phyloP scores from a whole-genome alignment of 2,113 vertebrate genomes.

The Colaptes auratus region DNA sequence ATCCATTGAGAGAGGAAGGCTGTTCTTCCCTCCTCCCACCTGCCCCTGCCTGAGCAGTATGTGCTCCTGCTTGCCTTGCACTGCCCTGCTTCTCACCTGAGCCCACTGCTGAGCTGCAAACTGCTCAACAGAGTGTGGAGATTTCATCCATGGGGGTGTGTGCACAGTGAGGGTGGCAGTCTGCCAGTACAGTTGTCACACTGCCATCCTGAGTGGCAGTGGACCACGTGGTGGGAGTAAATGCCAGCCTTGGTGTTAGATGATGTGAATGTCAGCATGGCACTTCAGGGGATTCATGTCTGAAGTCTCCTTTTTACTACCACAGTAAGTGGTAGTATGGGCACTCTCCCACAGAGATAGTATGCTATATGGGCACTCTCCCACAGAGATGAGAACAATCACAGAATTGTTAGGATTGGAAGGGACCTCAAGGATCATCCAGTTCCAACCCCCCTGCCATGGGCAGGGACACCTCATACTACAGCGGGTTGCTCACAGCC shows the following conservation, averaged over 20 bases:
- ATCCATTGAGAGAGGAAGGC: neutral
- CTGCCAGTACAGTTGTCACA: neutral
- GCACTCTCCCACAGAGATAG: neutral
- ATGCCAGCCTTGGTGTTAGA: neutral
- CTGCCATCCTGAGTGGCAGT: neutral
- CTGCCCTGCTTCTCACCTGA: neutral
- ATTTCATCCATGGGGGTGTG: neutral
- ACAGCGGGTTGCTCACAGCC: no score
- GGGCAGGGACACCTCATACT: no score
- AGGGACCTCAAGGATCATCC: no score
- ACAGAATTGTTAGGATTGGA: no score
- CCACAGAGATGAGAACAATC: neutral
- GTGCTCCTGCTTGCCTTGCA: neutral
- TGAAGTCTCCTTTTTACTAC: neutral
- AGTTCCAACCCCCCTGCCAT: no score
- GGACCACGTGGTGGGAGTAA: accelerated
- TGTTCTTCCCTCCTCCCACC: neutral
- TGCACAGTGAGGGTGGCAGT: neutral
- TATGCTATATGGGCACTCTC: neutral
- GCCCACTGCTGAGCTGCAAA: neutral
- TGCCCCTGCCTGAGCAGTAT: accelerated
- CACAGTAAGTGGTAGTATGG: neutral
- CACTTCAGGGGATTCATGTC: neutral
- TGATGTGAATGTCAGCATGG: neutral
- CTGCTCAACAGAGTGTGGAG: neutral